Evolutionary conservation across 2,797 vertebrate species (phyloP).

Genomic region (Dicrostonyx torquatus): DNA sequence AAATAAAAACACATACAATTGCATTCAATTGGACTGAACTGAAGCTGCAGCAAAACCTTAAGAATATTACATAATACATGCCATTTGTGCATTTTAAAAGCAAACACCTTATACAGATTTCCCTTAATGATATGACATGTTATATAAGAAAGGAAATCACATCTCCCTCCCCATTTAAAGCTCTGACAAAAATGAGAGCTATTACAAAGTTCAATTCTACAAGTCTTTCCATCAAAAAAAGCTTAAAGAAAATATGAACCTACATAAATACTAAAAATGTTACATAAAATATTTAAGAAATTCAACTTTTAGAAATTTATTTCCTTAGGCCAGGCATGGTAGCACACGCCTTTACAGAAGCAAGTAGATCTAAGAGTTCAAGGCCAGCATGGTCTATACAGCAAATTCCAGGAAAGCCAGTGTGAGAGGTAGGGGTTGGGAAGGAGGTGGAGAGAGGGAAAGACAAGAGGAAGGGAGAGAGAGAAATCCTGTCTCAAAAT

Average conservation of each 20-base stretch:
- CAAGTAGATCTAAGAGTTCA: background rate
- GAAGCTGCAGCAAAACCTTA: constrained; percentile 42
- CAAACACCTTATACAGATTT: background rate
- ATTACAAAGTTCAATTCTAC: background rate
- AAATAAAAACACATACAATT: constrained; percentile 43
- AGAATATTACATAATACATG: background rate
- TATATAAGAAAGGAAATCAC: background rate
- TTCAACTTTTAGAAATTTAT: background rate
- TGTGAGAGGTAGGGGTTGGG: background rate
- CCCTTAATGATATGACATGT: background rate
- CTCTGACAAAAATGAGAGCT: constrained; percentile 29
- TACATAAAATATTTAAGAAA: background rate
- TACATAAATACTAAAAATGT: background rate
- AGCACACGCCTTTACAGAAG: background rate
- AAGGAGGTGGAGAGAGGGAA: background rate
- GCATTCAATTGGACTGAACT: background rate
- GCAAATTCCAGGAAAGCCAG: background rate
- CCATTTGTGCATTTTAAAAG: background rate
- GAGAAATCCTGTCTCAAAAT: background rate
- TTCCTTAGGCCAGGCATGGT: background rate
- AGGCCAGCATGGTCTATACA: background rate
- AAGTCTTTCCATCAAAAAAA: constrained; percentile 36
- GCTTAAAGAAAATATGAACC: background rate
- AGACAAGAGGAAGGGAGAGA: background rate
- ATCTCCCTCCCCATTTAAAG: constrained; percentile 40